Evolutionary conservation across 2,888 invertebrate species (phyloP).

Genomic region (Julus scanicus): DNA sequence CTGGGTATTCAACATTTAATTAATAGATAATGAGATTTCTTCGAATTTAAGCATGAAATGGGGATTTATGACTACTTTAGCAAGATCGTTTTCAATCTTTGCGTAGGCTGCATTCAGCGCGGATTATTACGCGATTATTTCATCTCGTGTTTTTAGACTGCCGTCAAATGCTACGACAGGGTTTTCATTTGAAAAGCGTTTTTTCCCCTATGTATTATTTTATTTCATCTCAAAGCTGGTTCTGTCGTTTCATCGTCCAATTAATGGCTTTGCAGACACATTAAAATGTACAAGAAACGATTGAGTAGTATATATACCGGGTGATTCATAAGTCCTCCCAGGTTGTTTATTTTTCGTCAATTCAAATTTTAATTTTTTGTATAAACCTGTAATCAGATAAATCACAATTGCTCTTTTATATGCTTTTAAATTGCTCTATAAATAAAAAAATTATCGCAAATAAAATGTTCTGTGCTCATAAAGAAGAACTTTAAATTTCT

Average conservation of each 20-base stretch:
- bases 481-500: too few relatives aligned
- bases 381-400: too few relatives aligned
- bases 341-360: too few relatives aligned
- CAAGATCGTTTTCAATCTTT: constrained; percentile 44
- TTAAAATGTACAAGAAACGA: not conserved
- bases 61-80: constrained; percentile 40
- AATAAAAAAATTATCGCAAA: too few relatives aligned
- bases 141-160: not conserved
- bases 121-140: constrained; percentile 43
- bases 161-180: not conserved
- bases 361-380: too few relatives aligned
- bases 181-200: constrained; percentile 22
- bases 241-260: constrained; percentile 18
- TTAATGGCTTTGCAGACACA: constrained; percentile 28
- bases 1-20: constrained; percentile 29
- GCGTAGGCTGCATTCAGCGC: not conserved
- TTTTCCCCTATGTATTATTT: not conserved
- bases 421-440: too few relatives aligned
- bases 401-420: too few relatives aligned
- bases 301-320: not conserved
- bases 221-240: not conserved
- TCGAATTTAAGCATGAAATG: constrained; percentile 47
- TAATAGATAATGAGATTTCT: constrained; percentile 43
- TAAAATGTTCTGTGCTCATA: too few relatives aligned
- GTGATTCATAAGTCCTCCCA: too few relatives aligned